Conservation (phyloP, 2,113 vertebrate species). For the Uria lomvia region DNA sequence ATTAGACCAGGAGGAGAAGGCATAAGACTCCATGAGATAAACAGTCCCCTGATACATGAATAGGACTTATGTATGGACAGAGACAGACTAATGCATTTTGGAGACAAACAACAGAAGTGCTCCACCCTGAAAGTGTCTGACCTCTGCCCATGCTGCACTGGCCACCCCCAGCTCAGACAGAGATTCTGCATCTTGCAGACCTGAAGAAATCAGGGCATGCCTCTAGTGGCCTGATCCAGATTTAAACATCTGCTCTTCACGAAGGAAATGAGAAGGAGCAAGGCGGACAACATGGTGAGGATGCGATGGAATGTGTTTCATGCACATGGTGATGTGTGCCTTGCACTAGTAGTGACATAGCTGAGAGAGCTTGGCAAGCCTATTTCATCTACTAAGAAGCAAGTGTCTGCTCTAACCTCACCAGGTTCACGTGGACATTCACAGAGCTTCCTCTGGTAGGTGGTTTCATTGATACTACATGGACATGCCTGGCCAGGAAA, state of each 20-base stretch:
- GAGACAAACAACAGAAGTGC: not conserved
- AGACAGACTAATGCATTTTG: not conserved
- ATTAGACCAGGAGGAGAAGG: not conserved
- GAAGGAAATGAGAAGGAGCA: not conserved
- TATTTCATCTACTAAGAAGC: not conserved
- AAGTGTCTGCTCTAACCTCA: not conserved
- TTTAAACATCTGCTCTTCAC: not conserved
- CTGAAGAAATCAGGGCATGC: not conserved
- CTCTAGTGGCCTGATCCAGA: not conserved
- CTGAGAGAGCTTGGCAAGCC: not conserved
- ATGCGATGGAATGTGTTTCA: not conserved
- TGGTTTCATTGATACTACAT: not conserved
- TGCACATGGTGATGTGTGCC: not conserved
- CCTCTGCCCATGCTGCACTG: accelerated
- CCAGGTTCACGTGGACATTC: not conserved
- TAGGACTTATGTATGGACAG: not conserved
- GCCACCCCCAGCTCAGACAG: not conserved
- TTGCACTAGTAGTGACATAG: not conserved
- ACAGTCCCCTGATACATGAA: not conserved
- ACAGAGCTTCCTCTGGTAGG: not conserved
- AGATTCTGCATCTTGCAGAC: not conserved
- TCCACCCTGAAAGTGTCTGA: not conserved
- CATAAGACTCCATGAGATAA: not conserved
- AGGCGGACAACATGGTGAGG: not conserved
- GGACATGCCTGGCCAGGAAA: not conserved